Evolutionary conservation across 2,113 vertebrate species (phyloP).

Genomic region (Vulpes ferrilata): DNA sequence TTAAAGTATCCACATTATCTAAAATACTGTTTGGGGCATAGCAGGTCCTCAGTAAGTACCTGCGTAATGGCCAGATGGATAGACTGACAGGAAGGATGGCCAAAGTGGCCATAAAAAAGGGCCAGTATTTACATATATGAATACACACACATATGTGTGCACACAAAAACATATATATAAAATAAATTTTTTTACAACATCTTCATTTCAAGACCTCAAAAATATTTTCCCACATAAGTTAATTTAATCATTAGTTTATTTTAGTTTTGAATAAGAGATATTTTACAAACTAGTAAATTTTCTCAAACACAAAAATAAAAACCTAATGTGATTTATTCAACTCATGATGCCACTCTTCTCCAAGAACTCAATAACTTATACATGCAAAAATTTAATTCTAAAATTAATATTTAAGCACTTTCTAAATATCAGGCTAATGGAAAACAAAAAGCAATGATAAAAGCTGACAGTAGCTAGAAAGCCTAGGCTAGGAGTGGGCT

Average conservation of each 20-base stretch:
- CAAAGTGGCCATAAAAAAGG: not conserved
- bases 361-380: constrained; percentile 26
- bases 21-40: not conserved
- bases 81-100: not conserved
- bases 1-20: not conserved
- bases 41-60: not conserved
- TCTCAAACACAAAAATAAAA: not conserved
- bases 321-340: not conserved
- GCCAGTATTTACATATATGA: not conserved
- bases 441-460: constrained; percentile 20
- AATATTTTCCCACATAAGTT: not conserved
- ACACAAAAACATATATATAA: not conserved
- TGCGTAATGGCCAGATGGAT: not conserved
- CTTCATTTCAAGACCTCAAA: constrained; percentile 14
- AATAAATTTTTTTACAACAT: not conserved
- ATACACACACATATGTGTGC: not conserved
- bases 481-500: not conserved
- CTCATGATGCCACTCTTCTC: not conserved
- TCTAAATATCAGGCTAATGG: not conserved
- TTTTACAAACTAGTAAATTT: not conserved
- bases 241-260: constrained; percentile 11
- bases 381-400: not conserved
- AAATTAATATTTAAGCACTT: constrained; percentile 17
- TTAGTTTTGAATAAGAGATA: not conserved
- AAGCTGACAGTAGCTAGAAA: not conserved